Base-by-base conservation (phyloP, 2,797 vertebrate species). In the Siniperca scherzeri region DNA sequence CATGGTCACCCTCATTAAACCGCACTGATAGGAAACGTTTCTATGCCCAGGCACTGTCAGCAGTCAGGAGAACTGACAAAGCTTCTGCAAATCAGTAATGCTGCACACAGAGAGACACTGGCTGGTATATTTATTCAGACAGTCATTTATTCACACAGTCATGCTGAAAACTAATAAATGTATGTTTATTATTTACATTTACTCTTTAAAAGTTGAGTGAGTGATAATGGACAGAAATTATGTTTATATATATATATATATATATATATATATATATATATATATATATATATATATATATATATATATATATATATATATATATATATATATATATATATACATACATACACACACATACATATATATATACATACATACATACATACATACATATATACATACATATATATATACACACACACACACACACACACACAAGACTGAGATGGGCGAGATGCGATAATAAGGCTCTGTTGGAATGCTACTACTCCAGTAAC, bases 1-100 rank as follows among this genome's bases (percentile, higher is more conserved):
- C 82, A 81, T 75, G 83, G 85, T 83, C 90, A 83, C 79, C 84
- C 87, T 91, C 77, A 90, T 88, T 87, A 88, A 87, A 83, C 66
- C 72, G 79, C 75, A 53, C 80, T 38, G 87, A 87, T 74, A 77
- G 81, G 71, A 84, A 74, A 85, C 13, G 30, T 72, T 77, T 85
- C 66, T 57, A 21, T 78, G 84, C 70, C 46, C 70, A 3, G 68
- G 70, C 81, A 42, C 75, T 60, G 77, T 81, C 78, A 80, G 84
- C 81, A 53, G 50, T 48, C 30, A 73, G 64, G 59, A 77, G 50
- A 78, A 74, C 33, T 66, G 78, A 85, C 83, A 81, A 78, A 81
- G 76, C 79, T 10, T 66, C 52, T 56, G 67, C 61, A 62, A 61
- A 57, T 78, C 69, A 71, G 59, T 65, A 44, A 55, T 52, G 42